Percentiles rank a stretch among this genome's conserved stretches.
Evolutionary conservation across 2,888 invertebrate genomes (phyloP).

Genomic region (Galeruca laticollis): DNA sequence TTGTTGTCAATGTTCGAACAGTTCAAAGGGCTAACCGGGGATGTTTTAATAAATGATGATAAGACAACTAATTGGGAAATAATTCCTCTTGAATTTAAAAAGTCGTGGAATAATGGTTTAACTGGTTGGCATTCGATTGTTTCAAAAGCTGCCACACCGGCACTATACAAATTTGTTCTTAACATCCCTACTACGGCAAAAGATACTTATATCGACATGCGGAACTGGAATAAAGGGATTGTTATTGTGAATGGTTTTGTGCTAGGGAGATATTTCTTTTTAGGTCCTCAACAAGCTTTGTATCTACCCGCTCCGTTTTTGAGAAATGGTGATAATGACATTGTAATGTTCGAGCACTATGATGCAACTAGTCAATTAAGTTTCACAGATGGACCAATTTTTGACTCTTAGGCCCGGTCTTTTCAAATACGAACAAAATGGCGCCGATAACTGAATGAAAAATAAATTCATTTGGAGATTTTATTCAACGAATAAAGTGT

Average conservation of each 20-base stretch:
- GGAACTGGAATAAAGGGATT: conserved; percentile 87
- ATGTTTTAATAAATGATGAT: conserved; percentile 65
- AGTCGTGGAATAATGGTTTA: conserved; percentile 61
- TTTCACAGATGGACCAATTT: conserved; percentile 57
- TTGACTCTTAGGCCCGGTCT: conserved; percentile 37
- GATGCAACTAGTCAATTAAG: conserved; percentile 48
- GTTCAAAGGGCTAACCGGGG: conserved; percentile 64
- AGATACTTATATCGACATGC: conserved; percentile 84
- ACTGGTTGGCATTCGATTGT: conserved; percentile 73
- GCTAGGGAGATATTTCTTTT: conserved; percentile 82
- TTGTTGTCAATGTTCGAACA: conserved; percentile 63
- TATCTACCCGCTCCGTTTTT: conserved; percentile 85
- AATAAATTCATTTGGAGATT: no score
- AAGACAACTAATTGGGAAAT: conserved; percentile 66
- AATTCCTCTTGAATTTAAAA: conserved; percentile 69
- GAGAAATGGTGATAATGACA: conserved; percentile 66
- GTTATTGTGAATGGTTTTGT: conserved; percentile 88
- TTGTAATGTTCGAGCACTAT: conserved; percentile 63
- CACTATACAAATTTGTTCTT: conserved; percentile 70
- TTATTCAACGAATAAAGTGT: no score
- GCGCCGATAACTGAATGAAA: no score
- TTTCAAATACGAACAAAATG: no score
- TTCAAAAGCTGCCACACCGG: conserved; percentile 73
- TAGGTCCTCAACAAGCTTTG: conserved; percentile 86
- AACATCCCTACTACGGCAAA: conserved; percentile 63